These are phyloP conservation scores for Epicauta chinensis DNA, from an alignment of 1,140 invertebrate species.

Conservation along the genomic window DNA sequence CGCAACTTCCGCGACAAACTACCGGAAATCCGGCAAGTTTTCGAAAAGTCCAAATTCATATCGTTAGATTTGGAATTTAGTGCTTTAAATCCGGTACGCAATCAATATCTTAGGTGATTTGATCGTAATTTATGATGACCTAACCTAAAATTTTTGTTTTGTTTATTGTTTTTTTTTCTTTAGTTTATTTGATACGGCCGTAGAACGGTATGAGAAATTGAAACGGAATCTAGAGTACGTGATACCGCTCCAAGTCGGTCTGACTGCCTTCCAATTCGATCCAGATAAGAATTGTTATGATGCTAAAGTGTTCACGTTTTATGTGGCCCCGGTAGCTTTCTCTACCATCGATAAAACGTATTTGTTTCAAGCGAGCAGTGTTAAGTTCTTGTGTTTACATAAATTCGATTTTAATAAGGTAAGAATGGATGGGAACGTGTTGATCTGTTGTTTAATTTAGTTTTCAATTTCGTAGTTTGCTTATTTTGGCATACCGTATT, in stretches of 20 bases:
- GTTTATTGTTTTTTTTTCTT: conserved; percentile 37
- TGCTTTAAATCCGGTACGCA: conserved; percentile 30
- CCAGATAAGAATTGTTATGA: conserved; percentile 50
- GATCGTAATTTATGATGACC: neutral
- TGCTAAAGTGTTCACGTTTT: conserved; percentile 59
- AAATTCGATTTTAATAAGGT: conserved; percentile 75
- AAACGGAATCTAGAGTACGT: conserved; percentile 51
- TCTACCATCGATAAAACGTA: conserved; percentile 53
- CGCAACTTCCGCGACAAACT: conserved; percentile 31
- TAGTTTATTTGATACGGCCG: conserved; percentile 63
- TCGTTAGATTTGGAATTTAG: conserved; percentile 37
- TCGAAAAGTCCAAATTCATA: conserved; percentile 32
- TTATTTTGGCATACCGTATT: conserved; percentile 59
- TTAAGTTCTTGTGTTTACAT: conserved; percentile 58
- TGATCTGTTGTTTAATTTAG: no score
- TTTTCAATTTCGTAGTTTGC: conserved; percentile 50
- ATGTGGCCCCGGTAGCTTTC: conserved; percentile 57
- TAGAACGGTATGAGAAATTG: conserved; percentile 56
- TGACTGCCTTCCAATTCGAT: conserved; percentile 55
- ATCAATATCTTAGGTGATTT: conserved; percentile 28
- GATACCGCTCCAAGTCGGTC: conserved; percentile 56
- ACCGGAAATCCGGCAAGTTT: conserved; percentile 25
- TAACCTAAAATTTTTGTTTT: conserved; percentile 2
- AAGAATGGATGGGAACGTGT: no score
- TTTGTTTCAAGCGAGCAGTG: conserved; percentile 53